These are phyloP conservation scores for Chymomyza amoena DNA, from an alignment of 2,888 invertebrate genomes.

Conservation along the genomic window DNA sequence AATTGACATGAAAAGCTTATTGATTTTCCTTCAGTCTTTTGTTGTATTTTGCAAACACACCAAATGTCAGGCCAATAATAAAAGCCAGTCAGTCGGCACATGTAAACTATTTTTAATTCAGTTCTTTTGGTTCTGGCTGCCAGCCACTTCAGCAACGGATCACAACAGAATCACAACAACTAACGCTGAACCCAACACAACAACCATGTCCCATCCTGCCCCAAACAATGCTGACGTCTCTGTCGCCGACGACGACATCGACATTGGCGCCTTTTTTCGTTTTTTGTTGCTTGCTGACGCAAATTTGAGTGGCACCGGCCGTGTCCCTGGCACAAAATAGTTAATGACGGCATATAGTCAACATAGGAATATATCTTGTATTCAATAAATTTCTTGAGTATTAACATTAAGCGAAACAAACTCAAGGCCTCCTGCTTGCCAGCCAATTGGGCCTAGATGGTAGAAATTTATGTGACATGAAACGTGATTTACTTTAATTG, in stretches of 20 bases:
- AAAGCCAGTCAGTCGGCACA: constrained; percentile 51
- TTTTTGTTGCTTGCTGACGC: constrained; percentile 30
- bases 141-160: constrained; percentile 33
- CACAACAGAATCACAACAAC: constrained; percentile 23
- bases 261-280: constrained; percentile 56
- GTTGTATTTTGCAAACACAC: constrained; percentile 13
- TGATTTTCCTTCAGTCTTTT: constrained; percentile 39
- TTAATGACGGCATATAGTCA: constrained; percentile 2
- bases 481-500: constrained; percentile 46
- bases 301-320: constrained; percentile 1
- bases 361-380: constrained; percentile 38
- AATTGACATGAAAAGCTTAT: constrained; percentile 37
- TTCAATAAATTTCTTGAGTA: constrained; percentile 48
- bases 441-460: constrained; percentile 25
- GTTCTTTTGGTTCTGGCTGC: constrained; percentile 38
- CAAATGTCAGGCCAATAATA: not conserved
- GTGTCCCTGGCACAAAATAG: not conserved
- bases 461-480: constrained; percentile 35
- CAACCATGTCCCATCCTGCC: not conserved
- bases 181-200: constrained; percentile 33
- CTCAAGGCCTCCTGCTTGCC: constrained; percentile 8
- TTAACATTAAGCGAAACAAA: constrained; percentile 1
- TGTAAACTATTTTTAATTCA: constrained; percentile 66
- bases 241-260: constrained; percentile 13
- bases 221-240: not conserved